Base-by-base conservation (phyloP, 1,140 invertebrate species). In the Microplitis mediator region DNA sequence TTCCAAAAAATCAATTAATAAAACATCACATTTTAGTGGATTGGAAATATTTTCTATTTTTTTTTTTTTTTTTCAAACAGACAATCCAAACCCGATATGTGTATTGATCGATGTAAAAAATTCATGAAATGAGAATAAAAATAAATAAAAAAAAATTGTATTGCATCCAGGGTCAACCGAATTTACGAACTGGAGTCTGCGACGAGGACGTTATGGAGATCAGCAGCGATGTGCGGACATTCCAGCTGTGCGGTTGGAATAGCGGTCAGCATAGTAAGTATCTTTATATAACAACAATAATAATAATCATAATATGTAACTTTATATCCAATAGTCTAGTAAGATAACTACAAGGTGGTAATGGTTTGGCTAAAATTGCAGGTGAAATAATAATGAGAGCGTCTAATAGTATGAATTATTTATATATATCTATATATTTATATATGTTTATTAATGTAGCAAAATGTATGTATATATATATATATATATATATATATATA, bases 181-280 rank as follows among this genome's bases (percentile, higher is more conserved):
- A 95, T 78, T 86, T 93, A 56, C 88, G 85, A n/a, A 94, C 92
- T 0, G 94, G 94, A 0, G 88, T 91, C 14, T 95, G 94, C 74
- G 93, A 95, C 70, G 90, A 91, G 23, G 94, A 95, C 76, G 84
- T 91, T 71, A 91, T 94, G 74, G 79, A 89, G 77, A 84, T 86
- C 52, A 82, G 73, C 67, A 90, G 87, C 34, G 91, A 91, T 9
- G 85, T 83, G 2, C 89, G 86, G 69, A 88, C 90, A 16, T 89
- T 95, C 45, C 90, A 88, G 14, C 68, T 95, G 3, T 95, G 94
- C 79, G 94, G 94, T 4, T 91, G 93, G 80, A 95, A 95, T 78
- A 94, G 91, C 78, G 94, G 93, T 34, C 94, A 95, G 78, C 94
- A 95, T 77, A 87, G 94, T 95, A 82, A 90, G 91, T 50, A 65